Evolutionary conservation across 2,113 vertebrate species (phyloP).

Genomic region (Galemys pyrenaicus): DNA sequence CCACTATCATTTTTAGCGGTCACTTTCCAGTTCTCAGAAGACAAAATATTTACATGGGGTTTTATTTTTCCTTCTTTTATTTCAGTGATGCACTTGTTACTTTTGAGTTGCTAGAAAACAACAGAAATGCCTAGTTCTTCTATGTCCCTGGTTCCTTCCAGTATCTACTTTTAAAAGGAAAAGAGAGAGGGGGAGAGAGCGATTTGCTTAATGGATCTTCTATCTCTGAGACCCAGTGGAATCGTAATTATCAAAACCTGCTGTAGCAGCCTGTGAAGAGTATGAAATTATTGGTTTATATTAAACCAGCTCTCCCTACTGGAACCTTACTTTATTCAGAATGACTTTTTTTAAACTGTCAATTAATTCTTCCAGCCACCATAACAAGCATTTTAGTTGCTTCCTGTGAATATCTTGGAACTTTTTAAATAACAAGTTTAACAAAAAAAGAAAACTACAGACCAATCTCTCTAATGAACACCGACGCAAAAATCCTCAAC

Average conservation of each 20-base stretch:
- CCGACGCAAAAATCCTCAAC: too few relatives aligned
- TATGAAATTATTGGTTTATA: neutral
- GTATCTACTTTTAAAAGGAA: neutral
- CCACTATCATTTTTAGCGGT: neutral
- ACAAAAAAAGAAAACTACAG: too few relatives aligned
- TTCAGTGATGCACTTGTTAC: neutral
- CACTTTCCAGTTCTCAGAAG: neutral
- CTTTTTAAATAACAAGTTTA: too few relatives aligned
- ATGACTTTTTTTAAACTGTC: conserved; percentile 13
- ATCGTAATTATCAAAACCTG: neutral
- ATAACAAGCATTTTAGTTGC: neutral
- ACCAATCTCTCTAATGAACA: too few relatives aligned
- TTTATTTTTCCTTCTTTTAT: conserved; percentile 1
- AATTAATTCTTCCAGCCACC: neutral
- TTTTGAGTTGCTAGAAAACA: neutral
- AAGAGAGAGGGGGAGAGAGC: neutral
- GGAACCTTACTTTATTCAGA: conserved; percentile 20
- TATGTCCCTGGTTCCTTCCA: neutral
- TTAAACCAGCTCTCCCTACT: neutral
- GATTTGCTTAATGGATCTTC: neutral
- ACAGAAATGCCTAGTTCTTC: neutral
- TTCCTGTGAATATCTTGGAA: neutral
- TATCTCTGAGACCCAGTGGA: neutral
- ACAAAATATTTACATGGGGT: neutral
- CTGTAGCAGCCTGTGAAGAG: neutral